These are phyloP conservation scores for Rafetus swinhoei DNA, from an alignment of 2,113 vertebrate species.

Conservation along the genomic window DNA sequence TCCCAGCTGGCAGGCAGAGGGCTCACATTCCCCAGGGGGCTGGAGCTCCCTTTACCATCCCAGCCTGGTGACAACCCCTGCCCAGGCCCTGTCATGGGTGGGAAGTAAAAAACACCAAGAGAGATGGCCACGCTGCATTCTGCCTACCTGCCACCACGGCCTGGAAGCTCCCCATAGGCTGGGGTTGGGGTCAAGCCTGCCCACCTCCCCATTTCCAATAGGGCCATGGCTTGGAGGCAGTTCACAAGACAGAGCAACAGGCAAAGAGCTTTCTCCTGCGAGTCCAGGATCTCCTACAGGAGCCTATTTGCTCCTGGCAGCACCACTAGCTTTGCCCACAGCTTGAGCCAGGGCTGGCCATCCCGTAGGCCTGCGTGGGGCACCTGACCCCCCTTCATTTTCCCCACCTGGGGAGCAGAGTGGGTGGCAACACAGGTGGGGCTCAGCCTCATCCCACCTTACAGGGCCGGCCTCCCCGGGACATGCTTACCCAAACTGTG, in stretches of 20 bases:
- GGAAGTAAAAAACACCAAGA: too few species aligned
- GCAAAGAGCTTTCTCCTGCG: neutral
- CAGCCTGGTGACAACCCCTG: neutral
- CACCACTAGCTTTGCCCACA: neutral
- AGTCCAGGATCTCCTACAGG: neutral
- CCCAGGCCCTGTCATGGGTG: neutral
- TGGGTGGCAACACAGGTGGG: neutral
- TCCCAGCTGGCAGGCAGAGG: neutral
- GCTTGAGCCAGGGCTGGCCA: neutral
- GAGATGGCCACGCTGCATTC: too few species aligned
- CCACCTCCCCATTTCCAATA: too few species aligned
- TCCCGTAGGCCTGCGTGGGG: neutral
- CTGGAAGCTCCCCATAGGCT: too few species aligned
- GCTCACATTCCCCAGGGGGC: neutral
- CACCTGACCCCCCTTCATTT: neutral
- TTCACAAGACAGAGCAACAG: neutral
- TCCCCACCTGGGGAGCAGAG: neutral
- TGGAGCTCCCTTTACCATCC: neutral
- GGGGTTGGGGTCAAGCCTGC: too few species aligned
- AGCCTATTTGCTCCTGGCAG: neutral
- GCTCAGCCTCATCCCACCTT: neutral
- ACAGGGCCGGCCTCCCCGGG: neutral
- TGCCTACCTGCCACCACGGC: too few species aligned
- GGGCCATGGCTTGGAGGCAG: too few species aligned
- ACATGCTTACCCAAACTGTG: constrained; percentile 19